phyloP scores from a whole-genome alignment of 2,113 vertebrate species.

The Neolamprologus fasciatus region DNA sequence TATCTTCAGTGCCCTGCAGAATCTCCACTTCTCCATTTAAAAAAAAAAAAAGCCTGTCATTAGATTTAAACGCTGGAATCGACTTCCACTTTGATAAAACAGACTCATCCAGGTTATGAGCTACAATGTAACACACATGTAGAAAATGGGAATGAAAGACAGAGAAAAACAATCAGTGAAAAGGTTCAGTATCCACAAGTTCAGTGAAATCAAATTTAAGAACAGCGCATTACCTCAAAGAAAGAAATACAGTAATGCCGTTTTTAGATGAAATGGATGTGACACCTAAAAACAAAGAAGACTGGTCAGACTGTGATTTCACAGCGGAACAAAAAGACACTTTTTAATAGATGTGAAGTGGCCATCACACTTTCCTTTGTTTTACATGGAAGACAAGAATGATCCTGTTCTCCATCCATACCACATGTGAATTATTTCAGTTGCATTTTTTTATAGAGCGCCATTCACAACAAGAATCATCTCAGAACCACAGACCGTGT shows the following conservation, averaged over 20 bases:
- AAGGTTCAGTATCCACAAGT: background rate
- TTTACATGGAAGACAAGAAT: background rate
- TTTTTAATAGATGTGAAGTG: background rate
- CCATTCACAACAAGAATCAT: background rate
- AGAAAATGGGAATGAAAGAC: background rate
- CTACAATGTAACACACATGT: background rate
- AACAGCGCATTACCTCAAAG: background rate
- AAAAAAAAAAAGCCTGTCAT: background rate
- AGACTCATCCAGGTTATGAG: background rate
- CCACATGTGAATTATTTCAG: background rate
- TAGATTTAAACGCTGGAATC: background rate
- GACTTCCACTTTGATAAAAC: background rate
- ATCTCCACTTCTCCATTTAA: background rate
- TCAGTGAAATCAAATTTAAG: background rate
- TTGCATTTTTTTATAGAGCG: background rate
- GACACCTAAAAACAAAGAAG: background rate
- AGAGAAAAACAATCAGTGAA: background rate
- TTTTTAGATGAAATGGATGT: background rate
- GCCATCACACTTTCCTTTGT: background rate
- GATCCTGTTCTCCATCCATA: background rate
- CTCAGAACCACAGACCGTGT: background rate
- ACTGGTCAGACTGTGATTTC: background rate
- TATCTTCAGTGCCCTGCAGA: conserved; percentile 44
- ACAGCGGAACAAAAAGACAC: background rate
- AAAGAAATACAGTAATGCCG: background rate